Conservation (phyloP, 64 coral and sea anemone species). For the Montipora cactus region DNA sequence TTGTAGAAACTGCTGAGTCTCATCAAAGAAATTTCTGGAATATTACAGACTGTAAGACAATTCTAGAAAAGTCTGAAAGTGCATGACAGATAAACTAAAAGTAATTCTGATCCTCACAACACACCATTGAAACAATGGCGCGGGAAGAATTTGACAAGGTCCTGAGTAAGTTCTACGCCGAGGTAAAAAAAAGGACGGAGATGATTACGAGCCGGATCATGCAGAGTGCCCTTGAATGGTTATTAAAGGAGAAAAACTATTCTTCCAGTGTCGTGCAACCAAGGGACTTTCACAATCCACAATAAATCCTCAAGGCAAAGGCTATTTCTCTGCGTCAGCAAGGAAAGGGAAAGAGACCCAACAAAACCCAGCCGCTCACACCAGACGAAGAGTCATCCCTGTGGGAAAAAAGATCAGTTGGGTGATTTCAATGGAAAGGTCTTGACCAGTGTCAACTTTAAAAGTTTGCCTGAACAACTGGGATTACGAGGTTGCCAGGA, state of each 20-base stretch:
- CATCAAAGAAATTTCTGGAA: no score
- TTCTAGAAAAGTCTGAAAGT: no score
- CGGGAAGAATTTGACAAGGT: slow-evolving; percentile 42
- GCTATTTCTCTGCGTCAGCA: slow-evolving; percentile 15
- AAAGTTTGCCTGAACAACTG: slow-evolving; percentile 52
- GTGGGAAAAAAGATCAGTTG: slow-evolving; percentile 52
- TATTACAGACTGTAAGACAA: no score
- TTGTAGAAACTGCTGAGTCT: no score
- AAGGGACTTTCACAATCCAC: not conserved
- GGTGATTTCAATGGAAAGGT: slow-evolving; percentile 44
- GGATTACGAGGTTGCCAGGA: not conserved
- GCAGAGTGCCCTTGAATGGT: slow-evolving; percentile 42
- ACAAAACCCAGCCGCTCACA: slow-evolving; percentile 42
- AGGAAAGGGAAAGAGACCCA: slow-evolving; percentile 41
- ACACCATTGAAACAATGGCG: slow-evolving; percentile 35
- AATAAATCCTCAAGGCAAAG: slow-evolving; percentile 19
- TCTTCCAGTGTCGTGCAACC: slow-evolving; percentile 17
- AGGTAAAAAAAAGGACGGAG: slow-evolving; percentile 50
- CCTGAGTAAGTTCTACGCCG: slow-evolving; percentile 21
- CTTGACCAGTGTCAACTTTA: slow-evolving; percentile 31
- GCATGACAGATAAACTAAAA: no score
- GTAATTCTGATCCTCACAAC: no score
- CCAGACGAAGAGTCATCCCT: slow-evolving; percentile 21
- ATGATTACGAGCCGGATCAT: slow-evolving; percentile 64
- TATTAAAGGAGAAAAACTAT: slow-evolving; percentile 50